Evolutionary conservation across 2,797 vertebrate species (phyloP).

Genomic region (Rhodeus uyekii): DNA sequence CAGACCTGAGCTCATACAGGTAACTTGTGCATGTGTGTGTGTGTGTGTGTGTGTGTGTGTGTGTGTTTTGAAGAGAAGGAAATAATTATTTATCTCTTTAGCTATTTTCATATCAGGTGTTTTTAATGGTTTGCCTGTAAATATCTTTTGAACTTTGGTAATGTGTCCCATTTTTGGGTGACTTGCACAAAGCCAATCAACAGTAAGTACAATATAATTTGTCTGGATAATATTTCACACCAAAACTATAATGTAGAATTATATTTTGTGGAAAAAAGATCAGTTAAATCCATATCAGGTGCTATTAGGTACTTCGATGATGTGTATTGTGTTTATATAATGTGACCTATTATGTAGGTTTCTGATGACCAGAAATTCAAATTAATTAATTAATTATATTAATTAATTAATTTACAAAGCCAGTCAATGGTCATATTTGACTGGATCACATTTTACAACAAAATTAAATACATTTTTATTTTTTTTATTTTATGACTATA

Average conservation of each 20-base stretch:
- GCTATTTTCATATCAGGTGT: neutral
- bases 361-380: neutral
- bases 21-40: constrained; percentile 38
- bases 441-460: neutral
- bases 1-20: constrained; percentile 88
- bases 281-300: neutral
- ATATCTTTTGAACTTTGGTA: neutral
- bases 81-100: neutral
- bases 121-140: neutral
- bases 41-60: neutral
- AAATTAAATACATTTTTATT: neutral
- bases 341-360: neutral
- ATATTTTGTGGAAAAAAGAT: neutral
- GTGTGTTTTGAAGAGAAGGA: neutral
- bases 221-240: neutral
- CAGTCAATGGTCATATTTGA: neutral
- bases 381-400: too few relatives aligned
- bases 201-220: neutral
- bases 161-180: neutral
- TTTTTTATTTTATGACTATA: neutral
- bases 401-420: too few relatives aligned
- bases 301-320: neutral
- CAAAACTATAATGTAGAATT: neutral
- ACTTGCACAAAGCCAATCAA: neutral
- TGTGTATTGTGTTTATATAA: neutral